These are phyloP conservation scores for Sarcoramphus papa DNA, from an alignment of 2,797 vertebrate species.

Conservation along the genomic window DNA sequence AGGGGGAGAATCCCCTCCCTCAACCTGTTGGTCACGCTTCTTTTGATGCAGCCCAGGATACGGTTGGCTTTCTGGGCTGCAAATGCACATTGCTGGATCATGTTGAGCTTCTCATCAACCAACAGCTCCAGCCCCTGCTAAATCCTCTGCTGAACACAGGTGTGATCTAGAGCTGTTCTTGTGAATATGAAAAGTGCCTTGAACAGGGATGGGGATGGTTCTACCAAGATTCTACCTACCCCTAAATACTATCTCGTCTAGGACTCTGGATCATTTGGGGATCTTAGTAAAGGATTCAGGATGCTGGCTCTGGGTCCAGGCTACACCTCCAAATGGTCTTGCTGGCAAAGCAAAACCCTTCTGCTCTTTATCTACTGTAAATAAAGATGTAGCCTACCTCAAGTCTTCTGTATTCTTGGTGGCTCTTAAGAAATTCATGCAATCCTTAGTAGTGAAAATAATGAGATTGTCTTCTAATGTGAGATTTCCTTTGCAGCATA, in stretches of 20 bases:
- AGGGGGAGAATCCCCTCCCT: too few relatives aligned
- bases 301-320: not conserved
- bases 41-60: too few relatives aligned
- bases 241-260: not conserved
- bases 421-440: conserved; percentile 7
- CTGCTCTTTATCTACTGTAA: not conserved
- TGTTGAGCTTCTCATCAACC: too few relatives aligned
- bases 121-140: not conserved
- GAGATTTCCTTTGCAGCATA: conserved; percentile 53
- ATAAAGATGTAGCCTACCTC: not conserved
- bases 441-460: conserved; percentile 61
- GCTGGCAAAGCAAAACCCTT: not conserved
- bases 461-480: conserved; percentile 51
- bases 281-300: not conserved
- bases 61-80: too few relatives aligned
- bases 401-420: not conserved
- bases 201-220: not conserved
- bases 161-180: not conserved
- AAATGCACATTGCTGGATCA: too few relatives aligned
- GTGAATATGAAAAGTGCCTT: not conserved
- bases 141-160: not conserved
- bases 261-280: not conserved
- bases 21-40: too few relatives aligned
- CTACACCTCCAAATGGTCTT: not conserved
- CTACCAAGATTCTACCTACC: not conserved